phyloP scores from a whole-genome alignment of 2,797 vertebrate genomes.

The Lithobates sylvaticus region DNA sequence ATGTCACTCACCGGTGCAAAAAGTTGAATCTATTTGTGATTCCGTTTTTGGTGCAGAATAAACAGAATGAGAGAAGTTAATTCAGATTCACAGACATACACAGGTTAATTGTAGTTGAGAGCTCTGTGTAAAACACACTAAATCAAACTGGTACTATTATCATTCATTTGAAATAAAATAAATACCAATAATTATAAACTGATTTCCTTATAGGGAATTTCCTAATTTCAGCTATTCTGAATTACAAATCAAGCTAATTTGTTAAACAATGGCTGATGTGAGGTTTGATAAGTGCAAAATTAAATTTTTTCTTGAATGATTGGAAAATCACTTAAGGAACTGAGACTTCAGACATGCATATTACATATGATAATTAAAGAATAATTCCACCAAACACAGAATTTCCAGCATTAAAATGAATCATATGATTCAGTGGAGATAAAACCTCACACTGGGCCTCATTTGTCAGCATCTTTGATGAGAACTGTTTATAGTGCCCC shows the following conservation, averaged over 20 bases:
- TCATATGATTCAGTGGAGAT: neutral
- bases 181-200: neutral
- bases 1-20: constrained; percentile 99
- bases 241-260: neutral
- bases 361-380: neutral
- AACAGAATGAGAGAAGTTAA: constrained; percentile 90
- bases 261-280: neutral
- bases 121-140: neutral
- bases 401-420: neutral
- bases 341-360: neutral
- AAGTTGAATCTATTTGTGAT: constrained; percentile 98
- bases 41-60: constrained; percentile 93
- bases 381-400: neutral
- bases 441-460: neutral
- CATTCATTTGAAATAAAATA: neutral
- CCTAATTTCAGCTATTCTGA: neutral
- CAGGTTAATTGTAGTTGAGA: constrained; percentile 42
- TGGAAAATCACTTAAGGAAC: neutral
- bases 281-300: neutral
- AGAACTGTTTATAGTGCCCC: neutral
- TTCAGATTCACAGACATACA: constrained; percentile 72
- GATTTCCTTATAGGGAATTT: neutral
- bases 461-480: neutral
- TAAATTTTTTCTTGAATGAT: neutral
- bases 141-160: neutral